These are phyloP conservation scores for Pyrochroa serraticornis DNA, from an alignment of 2,888 invertebrate genomes.

Conservation along the genomic window DNA sequence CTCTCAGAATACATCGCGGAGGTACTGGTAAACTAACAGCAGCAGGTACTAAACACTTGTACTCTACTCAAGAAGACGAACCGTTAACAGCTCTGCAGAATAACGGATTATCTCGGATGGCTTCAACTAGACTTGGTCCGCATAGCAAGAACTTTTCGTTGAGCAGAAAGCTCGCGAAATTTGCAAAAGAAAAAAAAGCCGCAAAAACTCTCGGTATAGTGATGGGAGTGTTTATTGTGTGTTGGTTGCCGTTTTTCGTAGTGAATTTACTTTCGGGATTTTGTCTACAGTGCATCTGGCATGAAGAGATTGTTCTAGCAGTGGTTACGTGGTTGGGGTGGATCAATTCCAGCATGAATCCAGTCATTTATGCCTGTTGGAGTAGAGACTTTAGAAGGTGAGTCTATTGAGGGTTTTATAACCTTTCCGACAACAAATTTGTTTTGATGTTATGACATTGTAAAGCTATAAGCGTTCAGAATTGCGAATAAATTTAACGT, in stretches of 20 bases:
- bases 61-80: slow-evolving; percentile 74
- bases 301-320: slow-evolving; percentile 85
- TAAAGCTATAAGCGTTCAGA: too few relatives aligned
- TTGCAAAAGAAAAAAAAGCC: slow-evolving; percentile 96
- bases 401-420: too few relatives aligned
- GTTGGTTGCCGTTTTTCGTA: slow-evolving; percentile 97
- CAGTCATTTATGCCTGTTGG: slow-evolving; percentile 98
- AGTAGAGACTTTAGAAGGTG: slow-evolving; percentile 94
- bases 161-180: slow-evolving; percentile 90
- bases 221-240: slow-evolving; percentile 95
- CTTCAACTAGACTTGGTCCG: slow-evolving; percentile 69
- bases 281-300: slow-evolving; percentile 84
- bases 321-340: slow-evolving; percentile 94
- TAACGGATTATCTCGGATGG: slow-evolving; percentile 74
- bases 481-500: too few relatives aligned
- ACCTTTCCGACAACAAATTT: too few relatives aligned
- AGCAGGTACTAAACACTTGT: slow-evolving; percentile 44
- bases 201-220: slow-evolving; percentile 97
- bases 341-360: slow-evolving; percentile 97
- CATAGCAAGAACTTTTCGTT: slow-evolving; percentile 87
- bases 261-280: slow-evolving; percentile 91
- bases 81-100: slow-evolving; percentile 78
- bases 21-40: slow-evolving; percentile 68
- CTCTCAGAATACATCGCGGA: slow-evolving; percentile 91
- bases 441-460: too few relatives aligned